These are phyloP conservation scores for Drosophila picticornis DNA, from an alignment of 2,888 invertebrate species.

Conservation along the genomic window DNA sequence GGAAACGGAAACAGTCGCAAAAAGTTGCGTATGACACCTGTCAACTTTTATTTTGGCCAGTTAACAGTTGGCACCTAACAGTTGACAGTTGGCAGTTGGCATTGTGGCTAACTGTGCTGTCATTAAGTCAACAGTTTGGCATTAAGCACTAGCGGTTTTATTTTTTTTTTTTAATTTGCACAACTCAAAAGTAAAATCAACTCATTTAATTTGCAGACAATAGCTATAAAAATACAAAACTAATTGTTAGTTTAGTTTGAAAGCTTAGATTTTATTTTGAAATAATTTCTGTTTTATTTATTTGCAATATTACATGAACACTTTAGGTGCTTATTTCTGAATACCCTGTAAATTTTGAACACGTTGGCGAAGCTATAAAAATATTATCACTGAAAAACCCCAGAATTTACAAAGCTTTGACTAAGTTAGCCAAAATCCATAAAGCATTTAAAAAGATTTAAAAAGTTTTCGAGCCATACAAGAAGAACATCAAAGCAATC, in stretches of 20 bases:
- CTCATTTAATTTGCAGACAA: constrained; percentile 9
- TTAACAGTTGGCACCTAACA: constrained; percentile 23
- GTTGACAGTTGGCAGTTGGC: constrained; percentile 14
- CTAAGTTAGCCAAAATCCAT: background rate
- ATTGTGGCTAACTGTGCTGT: constrained; percentile 40
- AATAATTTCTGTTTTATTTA: background rate
- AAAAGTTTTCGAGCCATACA: background rate
- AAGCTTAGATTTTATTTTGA: background rate
- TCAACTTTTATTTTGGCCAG: constrained; percentile 37
- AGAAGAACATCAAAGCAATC: background rate
- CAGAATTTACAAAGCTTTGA: background rate
- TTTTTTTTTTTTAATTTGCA: background rate
- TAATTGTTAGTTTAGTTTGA: background rate
- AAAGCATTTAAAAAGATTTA: background rate
- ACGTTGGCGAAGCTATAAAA: no score
- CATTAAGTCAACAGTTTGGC: constrained; percentile 40
- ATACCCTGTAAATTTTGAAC: background rate
- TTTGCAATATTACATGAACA: background rate
- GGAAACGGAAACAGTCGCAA: constrained; percentile 1
- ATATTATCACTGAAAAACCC: no score
- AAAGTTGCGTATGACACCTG: constrained; percentile 63
- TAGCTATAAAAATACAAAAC: background rate
- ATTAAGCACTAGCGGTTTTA: background rate
- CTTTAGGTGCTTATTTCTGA: background rate
- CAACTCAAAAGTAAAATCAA: constrained; percentile 1